Conservation (phyloP, 1,140 invertebrate species). For the Zaprionus capensis region DNA sequence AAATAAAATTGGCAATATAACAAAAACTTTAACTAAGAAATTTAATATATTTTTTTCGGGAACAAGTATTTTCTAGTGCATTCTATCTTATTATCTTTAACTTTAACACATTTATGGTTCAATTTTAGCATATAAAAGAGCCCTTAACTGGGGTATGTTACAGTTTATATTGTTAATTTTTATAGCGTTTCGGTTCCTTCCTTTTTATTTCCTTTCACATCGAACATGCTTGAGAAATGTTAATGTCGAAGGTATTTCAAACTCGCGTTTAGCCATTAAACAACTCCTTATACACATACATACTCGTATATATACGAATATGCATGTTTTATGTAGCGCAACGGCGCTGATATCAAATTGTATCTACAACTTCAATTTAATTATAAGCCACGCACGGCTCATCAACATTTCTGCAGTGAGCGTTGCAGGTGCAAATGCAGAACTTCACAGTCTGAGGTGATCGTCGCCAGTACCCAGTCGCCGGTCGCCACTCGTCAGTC, state of each 20-base stretch:
- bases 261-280: constrained; percentile 54
- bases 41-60: neutral
- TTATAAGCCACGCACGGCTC: constrained; percentile 73
- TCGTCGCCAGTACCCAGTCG: constrained; percentile 29
- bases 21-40: neutral
- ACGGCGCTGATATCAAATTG: constrained; percentile 68
- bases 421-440: constrained; percentile 75
- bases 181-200: constrained; percentile 5
- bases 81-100: neutral
- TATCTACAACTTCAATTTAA: constrained; percentile 81
- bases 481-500: constrained; percentile 36
- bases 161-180: constrained; percentile 12
- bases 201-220: constrained; percentile 23
- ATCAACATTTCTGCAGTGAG: constrained; percentile 64
- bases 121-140: neutral
- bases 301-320: constrained; percentile 11
- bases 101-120: constrained; percentile 10
- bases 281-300: constrained; percentile 51
- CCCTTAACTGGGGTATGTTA: neutral
- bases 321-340: constrained; percentile 72
- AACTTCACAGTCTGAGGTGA: constrained; percentile 38
- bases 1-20: neutral
- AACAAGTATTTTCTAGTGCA: neutral
- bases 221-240: constrained; percentile 19
- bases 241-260: constrained; percentile 33